phyloP scores from a whole-genome alignment of 2,797 vertebrate species.

The Alcedo atthis region DNA sequence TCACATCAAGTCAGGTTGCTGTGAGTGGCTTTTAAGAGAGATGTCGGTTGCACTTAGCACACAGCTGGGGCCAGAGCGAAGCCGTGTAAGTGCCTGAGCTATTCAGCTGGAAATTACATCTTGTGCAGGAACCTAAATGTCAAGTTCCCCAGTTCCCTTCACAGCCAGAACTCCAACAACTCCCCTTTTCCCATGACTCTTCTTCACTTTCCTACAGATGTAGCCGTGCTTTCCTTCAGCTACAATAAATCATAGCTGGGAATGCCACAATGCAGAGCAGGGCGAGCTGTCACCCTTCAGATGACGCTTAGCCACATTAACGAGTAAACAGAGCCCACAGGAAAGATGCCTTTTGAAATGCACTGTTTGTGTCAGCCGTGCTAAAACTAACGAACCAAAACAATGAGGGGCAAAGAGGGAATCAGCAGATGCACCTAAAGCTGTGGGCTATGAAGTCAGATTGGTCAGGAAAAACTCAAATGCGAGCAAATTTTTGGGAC shows the following conservation, averaged over 20 bases:
- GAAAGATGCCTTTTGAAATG: conserved; percentile 52
- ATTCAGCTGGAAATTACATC: conserved; percentile 70
- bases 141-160: conserved; percentile 39
- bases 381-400: conserved; percentile 59
- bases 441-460: conserved; percentile 31
- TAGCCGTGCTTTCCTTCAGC: conserved; percentile 53
- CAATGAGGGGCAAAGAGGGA: conserved; percentile 23
- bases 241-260: conserved; percentile 41
- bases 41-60: conserved; percentile 58
- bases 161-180: conserved; percentile 20
- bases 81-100: conserved; percentile 49
- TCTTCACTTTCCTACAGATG: conserved; percentile 51
- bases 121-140: conserved; percentile 70
- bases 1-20: conserved; percentile 47
- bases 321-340: conserved; percentile 67
- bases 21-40: conserved; percentile 64
- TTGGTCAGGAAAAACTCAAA: not conserved
- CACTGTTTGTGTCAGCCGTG: conserved; percentile 57
- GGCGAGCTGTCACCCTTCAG: conserved; percentile 46
- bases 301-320: conserved; percentile 66
- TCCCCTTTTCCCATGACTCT: conserved; percentile 25
- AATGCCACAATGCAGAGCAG: conserved; percentile 19
- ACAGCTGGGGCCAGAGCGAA: conserved; percentile 60
- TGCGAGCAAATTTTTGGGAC: conserved; percentile 23
- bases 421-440: conserved; percentile 36